Base-by-base conservation (phyloP, 2,113 vertebrate genomes). In the Tyto alba region DNA sequence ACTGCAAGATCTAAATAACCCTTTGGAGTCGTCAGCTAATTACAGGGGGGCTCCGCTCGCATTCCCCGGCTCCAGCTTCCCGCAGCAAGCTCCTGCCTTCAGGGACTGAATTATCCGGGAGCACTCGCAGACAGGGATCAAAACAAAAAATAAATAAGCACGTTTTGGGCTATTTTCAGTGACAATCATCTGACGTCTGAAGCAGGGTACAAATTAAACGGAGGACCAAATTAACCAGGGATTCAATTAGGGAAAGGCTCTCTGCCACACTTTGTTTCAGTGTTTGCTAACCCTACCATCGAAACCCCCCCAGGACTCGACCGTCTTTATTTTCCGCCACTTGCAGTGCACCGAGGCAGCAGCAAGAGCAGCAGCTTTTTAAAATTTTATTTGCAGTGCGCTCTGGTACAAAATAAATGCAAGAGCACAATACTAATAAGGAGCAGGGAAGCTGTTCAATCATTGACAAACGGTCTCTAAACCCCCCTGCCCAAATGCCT, bases 201-300 rank as follows among this genome's bases (percentile, higher is more conserved):
- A 95, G 90, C 92, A 59, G 50, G 85, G 94, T 76, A 78, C 78
- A 69, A 95, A 97, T 95, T 88, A 96, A 90, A 60, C 1, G 0
- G 13, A 88, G 67, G 88, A 34, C 75, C 90, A 96, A 94, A 97
- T 95, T 94, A 97, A 89, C 92, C 86, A 92, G 96, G 95, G 96
- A 96, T 95, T 94, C 94, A 97, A 95, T 96, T 95, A 96, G 80
- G 90, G 73, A 43, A 80, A 89, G 93, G 94, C 91, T 94, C 63
- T 5, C 40, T 6, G n/a, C 85, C 59, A 9, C 0, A 23, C 91
- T 95, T 94, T 76, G 89, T 90, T 25, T 56, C 34, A 3, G 56
- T 36, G 80, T 81, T 95, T 93, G 95, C 73, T 87, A 84, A 94
- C 86, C 86, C 71, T 13, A 19, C 76, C 26, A 9, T 27, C 1